A percentile compares a stretch with the other conserved stretches of the same genome.
Conservation (phyloP, 2,113 vertebrate species). For the Silurus meridionalis region DNA sequence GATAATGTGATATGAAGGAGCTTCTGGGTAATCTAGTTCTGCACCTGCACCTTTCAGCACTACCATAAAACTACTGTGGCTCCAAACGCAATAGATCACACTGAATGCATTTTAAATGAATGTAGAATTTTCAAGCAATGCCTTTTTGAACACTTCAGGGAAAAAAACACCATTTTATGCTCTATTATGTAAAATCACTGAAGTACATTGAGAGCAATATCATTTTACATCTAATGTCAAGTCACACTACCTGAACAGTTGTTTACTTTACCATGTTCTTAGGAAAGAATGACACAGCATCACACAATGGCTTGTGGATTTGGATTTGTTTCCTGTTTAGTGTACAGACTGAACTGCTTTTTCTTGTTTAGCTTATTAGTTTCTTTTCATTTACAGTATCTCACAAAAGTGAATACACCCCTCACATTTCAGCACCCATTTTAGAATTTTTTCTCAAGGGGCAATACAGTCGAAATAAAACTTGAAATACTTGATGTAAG, state of each 20-base stretch:
- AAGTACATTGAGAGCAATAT: background rate
- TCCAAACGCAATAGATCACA: background rate
- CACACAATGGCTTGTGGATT: background rate
- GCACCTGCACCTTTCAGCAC: background rate
- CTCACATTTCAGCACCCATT: no score
- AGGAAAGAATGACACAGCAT: background rate
- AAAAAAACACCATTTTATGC: background rate
- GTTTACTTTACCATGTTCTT: background rate
- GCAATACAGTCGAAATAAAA: no score
- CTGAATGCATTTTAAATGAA: background rate
- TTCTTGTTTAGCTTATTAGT: background rate
- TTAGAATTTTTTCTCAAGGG: no score
- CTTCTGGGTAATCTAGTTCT: background rate
- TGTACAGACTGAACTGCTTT: background rate
- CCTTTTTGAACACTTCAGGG: background rate
- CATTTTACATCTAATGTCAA: background rate
- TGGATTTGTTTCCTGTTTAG: background rate
- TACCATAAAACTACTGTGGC: background rate
- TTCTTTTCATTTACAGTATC: no score
- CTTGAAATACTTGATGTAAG: no score
- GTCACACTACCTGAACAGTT: background rate
- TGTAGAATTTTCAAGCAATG: no score
- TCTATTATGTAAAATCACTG: background rate
- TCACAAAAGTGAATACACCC: no score
- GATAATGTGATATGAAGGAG: background rate